A percentile compares a stretch with the other conserved stretches of the same genome.
Conservation (phyloP, 2,888 invertebrate species). For the Drosophila paranaensis region DNA sequence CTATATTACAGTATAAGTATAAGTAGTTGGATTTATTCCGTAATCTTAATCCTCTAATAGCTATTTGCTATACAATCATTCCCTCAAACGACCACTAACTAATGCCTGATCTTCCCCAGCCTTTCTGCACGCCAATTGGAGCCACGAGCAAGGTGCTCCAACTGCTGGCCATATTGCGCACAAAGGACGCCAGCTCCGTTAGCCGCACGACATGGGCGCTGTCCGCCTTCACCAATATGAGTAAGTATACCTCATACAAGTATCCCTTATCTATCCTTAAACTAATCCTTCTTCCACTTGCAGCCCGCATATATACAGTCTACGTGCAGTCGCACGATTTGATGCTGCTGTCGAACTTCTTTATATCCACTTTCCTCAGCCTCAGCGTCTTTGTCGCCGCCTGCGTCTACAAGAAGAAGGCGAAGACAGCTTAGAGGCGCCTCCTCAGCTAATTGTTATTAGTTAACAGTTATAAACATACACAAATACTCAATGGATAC, state of each 20-base stretch:
- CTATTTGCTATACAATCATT: too few species aligned
- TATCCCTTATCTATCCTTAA: neutral
- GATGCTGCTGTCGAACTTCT: constrained; percentile 90
- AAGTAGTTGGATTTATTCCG: neutral
- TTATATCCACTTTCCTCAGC: constrained; percentile 89
- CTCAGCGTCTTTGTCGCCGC: constrained; percentile 89
- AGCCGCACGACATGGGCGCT: constrained; percentile 93
- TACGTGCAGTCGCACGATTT: constrained; percentile 91
- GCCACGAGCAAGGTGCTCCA: constrained; percentile 93
- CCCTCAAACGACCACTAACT: too few species aligned
- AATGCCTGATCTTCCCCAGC: constrained; percentile 57
- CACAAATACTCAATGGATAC: constrained; percentile 44
- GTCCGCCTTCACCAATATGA: constrained; percentile 91
- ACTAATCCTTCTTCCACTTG: constrained; percentile 68
- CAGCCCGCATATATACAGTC: constrained; percentile 93
- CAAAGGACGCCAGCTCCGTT: constrained; percentile 90
- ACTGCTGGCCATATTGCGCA: constrained; percentile 89
- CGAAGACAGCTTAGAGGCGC: constrained; percentile 59
- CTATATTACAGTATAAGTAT: neutral
- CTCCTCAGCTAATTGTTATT: neutral
- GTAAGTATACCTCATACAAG: constrained; percentile 86
- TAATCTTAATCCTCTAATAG: neutral
- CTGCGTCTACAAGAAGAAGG: constrained; percentile 87
- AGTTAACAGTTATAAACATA: neutral
- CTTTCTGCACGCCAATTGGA: constrained; percentile 88